These are phyloP conservation scores for Drosophila pachea DNA, from an alignment of 1,140 invertebrate genomes.

Conservation along the genomic window DNA sequence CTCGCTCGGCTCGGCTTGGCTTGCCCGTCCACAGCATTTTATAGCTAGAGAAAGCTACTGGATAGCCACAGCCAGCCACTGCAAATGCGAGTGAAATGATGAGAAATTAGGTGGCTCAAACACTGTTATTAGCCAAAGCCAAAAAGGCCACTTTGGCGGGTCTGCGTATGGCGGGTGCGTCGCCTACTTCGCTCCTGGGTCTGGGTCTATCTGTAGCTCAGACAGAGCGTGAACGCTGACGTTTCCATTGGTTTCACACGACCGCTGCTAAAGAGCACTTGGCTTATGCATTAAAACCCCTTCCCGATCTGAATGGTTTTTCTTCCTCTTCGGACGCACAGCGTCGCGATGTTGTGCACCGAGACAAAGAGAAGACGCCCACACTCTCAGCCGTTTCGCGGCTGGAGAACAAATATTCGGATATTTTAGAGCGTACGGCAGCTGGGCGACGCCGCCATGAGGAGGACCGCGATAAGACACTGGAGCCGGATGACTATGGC, in stretches of 20 bases:
- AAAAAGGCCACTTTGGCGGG: conserved; percentile 63
- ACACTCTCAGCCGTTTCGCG: conserved; percentile 81
- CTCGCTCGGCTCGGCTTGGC: neutral
- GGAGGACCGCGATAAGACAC: conserved; percentile 83
- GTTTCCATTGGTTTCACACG: conserved; percentile 73
- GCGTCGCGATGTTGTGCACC: conserved; percentile 54
- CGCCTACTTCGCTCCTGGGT: conserved; percentile 2
- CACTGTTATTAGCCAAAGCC: conserved; percentile 65
- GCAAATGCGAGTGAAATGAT: conserved; percentile 59
- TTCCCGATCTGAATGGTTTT: conserved; percentile 42
- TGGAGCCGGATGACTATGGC: conserved; percentile 81
- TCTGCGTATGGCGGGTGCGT: conserved; percentile 30
- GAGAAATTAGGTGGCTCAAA: conserved; percentile 48
- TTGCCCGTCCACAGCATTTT: conserved; percentile 12
- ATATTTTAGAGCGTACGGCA: conserved; percentile 83
- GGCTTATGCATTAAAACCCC: conserved; percentile 55
- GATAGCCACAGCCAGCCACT: conserved; percentile 32
- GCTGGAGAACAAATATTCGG: conserved; percentile 87
- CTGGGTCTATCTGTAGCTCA: conserved; percentile 31
- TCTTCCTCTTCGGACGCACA: conserved; percentile 53
- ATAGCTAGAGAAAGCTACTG: conserved; percentile 45
- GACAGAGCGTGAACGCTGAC: conserved; percentile 55
- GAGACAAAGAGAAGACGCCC: conserved; percentile 76
- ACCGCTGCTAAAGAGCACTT: conserved; percentile 66
- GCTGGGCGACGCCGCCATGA: conserved; percentile 80